Percentiles rank a stretch among this genome's conserved stretches.
Evolutionary conservation across 2,113 vertebrate genomes (phyloP).

Genomic region (Nasalis larvatus): DNA sequence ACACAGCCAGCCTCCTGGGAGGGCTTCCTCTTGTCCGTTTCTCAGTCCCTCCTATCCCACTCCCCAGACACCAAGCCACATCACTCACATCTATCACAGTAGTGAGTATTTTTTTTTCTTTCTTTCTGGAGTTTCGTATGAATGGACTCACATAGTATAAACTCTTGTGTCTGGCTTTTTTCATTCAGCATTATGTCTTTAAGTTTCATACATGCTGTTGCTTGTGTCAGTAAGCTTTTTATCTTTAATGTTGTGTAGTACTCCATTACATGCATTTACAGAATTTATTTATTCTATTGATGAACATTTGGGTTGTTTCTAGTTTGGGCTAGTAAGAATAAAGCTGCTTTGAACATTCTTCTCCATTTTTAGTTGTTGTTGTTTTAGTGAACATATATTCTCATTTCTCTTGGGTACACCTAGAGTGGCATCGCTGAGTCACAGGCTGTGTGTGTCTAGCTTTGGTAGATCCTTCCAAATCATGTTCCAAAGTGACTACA

Average conservation of each 20-base stretch:
- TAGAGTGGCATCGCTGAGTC: background rate
- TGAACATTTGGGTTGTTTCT: background rate
- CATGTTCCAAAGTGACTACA: background rate
- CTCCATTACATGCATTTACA: background rate
- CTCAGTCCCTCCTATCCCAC: too few species aligned
- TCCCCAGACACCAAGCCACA: fast-evolving
- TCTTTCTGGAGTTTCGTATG: background rate
- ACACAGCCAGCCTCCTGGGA: fast-evolving
- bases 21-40: background rate
- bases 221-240: background rate
- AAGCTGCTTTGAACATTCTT: background rate
- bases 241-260: background rate
- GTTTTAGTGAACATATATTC: background rate
- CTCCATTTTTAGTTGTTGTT: background rate
- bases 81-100: background rate
- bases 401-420: background rate
- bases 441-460: background rate
- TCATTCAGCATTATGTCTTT: background rate
- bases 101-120: background rate
- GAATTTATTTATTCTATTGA: background rate
- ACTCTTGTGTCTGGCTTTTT: background rate
- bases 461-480: background rate
- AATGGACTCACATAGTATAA: background rate
- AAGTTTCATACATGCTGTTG: background rate
- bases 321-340: background rate